phyloP scores from a whole-genome alignment of 2,797 vertebrate species.

The Eulemur coronatus region DNA sequence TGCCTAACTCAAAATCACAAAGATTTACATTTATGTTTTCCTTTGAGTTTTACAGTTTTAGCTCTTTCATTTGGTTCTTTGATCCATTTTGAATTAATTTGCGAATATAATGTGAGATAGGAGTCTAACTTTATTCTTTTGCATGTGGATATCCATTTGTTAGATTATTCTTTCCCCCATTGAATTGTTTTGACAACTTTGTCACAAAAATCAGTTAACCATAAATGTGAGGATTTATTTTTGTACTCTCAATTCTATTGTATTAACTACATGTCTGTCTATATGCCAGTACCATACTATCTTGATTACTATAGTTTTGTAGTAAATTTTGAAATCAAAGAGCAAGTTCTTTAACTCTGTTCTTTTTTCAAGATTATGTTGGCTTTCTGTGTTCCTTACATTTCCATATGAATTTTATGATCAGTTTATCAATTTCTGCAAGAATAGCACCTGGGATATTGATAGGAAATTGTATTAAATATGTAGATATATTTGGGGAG shows the following conservation, averaged over 20 bases:
- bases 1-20: neutral
- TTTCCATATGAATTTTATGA: conserved; percentile 1
- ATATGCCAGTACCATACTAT: neutral
- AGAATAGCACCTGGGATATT: neutral
- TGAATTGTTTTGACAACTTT: neutral
- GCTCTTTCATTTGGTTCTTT: neutral
- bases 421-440: conserved; percentile 23
- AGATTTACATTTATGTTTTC: neutral
- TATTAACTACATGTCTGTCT: neutral
- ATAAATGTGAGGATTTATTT: neutral
- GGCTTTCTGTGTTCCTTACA: neutral
- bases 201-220: neutral
- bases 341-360: neutral
- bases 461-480: neutral
- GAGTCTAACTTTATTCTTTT: neutral
- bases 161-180: neutral
- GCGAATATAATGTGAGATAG: neutral
- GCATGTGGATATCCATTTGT: neutral
- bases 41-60: neutral
- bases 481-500: neutral
- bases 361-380: neutral
- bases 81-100: neutral
- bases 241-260: neutral
- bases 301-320: neutral
- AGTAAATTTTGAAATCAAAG: neutral